Evolutionary conservation across 2,113 vertebrate genomes (phyloP).

Genomic region (Spermophilus dauricus): DNA sequence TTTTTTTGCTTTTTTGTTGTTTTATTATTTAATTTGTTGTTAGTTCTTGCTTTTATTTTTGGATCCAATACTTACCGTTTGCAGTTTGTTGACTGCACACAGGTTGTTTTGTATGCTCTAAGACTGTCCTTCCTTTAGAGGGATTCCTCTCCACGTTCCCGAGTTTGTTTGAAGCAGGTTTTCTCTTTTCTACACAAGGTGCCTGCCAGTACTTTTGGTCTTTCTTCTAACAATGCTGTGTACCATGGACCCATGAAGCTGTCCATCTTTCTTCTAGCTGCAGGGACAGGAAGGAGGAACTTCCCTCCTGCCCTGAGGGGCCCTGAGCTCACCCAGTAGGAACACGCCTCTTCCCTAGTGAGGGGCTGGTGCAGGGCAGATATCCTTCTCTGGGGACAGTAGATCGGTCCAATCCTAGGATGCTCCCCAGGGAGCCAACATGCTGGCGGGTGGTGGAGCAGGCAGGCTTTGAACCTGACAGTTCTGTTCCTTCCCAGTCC

Average conservation of each 20-base stretch:
- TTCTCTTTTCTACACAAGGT: rapidly evolving
- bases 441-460: rapidly evolving
- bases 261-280: neutral
- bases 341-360: neutral
- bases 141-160: rapidly evolving
- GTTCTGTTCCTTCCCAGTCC: neutral
- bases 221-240: neutral
- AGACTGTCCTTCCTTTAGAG: neutral
- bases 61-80: rapidly evolving
- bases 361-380: neutral
- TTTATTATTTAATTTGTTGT: too few species aligned
- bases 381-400: rapidly evolving
- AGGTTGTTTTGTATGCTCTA: too few species aligned
- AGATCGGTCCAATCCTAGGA: too few species aligned
- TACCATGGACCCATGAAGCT: neutral
- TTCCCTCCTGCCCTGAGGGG: neutral
- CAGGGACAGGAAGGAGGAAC: neutral
- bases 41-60: neutral
- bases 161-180: neutral
- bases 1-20: too few species aligned
- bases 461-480: neutral
- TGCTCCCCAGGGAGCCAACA: rapidly evolving
- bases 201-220: neutral
- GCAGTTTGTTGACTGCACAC: neutral
- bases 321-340: rapidly evolving